Percentiles rank a stretch among this genome's conserved stretches.
These are phyloP conservation scores for Ephydatia muelleri DNA, from an alignment of 37 sponge, comb jelly and placozoan genomes.

Conservation along the genomic window DNA sequence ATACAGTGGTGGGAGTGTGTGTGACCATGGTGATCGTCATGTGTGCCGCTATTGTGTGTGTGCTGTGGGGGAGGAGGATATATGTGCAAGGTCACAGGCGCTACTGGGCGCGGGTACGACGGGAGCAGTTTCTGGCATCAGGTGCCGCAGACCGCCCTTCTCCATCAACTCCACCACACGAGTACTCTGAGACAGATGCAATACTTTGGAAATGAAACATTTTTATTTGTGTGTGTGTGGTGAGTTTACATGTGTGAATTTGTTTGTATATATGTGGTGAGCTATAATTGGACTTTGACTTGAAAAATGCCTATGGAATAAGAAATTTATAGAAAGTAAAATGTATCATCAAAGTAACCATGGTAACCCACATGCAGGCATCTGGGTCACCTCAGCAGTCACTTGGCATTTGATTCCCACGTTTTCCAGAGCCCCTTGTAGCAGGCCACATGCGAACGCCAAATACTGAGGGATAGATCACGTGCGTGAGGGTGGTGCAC, in stretches of 20 bases:
- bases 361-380: slow-evolving; percentile 72
- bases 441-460: slow-evolving; percentile 78
- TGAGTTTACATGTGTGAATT: background rate
- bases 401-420: slow-evolving; percentile 78
- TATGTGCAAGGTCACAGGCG: slow-evolving; percentile 39
- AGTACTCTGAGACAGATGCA: background rate
- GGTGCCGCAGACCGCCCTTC: background rate
- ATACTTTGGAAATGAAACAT: background rate
- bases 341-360: background rate
- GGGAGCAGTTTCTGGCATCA: slow-evolving; percentile 51
- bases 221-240: background rate
- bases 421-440: slow-evolving; percentile 76
- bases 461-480: slow-evolving; percentile 61
- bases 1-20: slow-evolving; percentile 17
- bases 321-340: background rate
- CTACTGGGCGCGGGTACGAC: slow-evolving; percentile 60
- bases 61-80: slow-evolving; percentile 47
- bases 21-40: slow-evolving; percentile 20
- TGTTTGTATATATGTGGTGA: background rate
- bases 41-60: slow-evolving; percentile 19
- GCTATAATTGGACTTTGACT: slow-evolving; percentile 48
- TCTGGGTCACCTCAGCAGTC: slow-evolving; percentile 54
- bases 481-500: background rate
- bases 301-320: slow-evolving; percentile 49
- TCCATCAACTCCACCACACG: background rate